phyloP scores from a whole-genome alignment of 2,797 vertebrate species.

The Notoglanidium macrostoma region DNA sequence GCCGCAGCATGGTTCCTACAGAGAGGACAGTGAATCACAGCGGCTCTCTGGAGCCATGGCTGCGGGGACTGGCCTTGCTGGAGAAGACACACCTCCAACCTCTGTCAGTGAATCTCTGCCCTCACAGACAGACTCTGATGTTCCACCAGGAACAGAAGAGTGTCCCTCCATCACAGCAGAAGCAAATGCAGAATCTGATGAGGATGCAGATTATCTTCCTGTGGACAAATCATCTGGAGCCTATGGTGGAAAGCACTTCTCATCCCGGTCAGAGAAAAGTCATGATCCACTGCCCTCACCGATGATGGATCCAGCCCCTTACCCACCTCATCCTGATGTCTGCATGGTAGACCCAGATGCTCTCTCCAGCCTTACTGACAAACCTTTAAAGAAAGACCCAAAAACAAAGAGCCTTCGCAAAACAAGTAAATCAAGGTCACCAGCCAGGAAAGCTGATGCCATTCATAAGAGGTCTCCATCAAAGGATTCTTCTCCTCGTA shows the following conservation, averaged over 20 bases:
- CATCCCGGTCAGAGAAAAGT: slow-evolving; percentile 70
- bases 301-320: slow-evolving; percentile 84
- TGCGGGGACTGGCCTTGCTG: slow-evolving; percentile 68
- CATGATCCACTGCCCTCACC: slow-evolving; percentile 87
- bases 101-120: slow-evolving; percentile 92
- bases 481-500: slow-evolving; percentile 75
- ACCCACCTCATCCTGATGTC: slow-evolving; percentile 89
- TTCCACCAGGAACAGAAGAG: slow-evolving; percentile 88
- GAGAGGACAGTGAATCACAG: slow-evolving; percentile 63
- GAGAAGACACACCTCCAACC: slow-evolving; percentile 94
- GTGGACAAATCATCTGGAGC: slow-evolving; percentile 83
- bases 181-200: slow-evolving; percentile 90
- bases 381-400: slow-evolving; percentile 84
- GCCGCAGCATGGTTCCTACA: slow-evolving; percentile 59
- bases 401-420: slow-evolving; percentile 87
- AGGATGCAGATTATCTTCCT: slow-evolving; percentile 93
- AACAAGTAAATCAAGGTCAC: slow-evolving; percentile 85
- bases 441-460: slow-evolving; percentile 75
- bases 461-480: slow-evolving; percentile 85
- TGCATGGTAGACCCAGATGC: slow-evolving; percentile 97
- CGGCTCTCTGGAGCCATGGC: slow-evolving; percentile 75
- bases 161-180: slow-evolving; percentile 89
- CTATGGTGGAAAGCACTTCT: slow-evolving; percentile 74
- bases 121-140: slow-evolving; percentile 94
- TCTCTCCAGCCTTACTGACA: slow-evolving; percentile 77